These are phyloP conservation scores for Esox niger DNA, from an alignment of 2,113 vertebrate genomes.

Conservation along the genomic window DNA sequence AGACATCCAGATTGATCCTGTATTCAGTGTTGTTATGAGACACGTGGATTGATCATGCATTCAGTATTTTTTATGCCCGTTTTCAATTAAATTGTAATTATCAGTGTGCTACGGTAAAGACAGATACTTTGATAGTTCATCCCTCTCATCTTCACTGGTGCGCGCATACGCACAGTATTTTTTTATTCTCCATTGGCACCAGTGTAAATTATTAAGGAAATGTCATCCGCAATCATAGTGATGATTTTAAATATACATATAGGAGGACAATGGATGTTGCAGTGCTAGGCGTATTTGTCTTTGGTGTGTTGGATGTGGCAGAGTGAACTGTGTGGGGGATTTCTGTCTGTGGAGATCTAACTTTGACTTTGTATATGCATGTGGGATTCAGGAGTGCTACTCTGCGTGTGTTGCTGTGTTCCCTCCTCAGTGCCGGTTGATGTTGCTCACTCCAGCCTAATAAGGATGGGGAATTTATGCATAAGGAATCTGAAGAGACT, in stretches of 20 bases:
- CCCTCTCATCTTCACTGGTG: too few species aligned
- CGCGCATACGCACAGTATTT: background rate
- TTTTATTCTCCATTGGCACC: background rate
- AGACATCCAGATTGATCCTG: too few species aligned
- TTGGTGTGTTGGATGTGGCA: conserved; percentile 1
- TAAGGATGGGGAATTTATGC: background rate
- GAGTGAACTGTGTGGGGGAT: background rate
- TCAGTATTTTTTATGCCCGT: too few species aligned
- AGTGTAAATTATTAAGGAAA: conserved; percentile 37
- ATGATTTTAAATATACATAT: conserved; percentile 26
- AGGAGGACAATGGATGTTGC: conserved; percentile 10
- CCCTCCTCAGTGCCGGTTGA: background rate
- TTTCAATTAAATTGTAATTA: too few species aligned
- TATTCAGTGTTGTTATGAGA: too few species aligned
- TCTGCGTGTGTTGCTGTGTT: background rate
- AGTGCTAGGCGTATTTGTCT: conserved; percentile 10
- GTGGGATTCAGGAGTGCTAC: background rate
- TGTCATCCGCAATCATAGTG: conserved; percentile 26
- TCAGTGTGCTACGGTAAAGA: too few species aligned
- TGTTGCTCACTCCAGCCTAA: background rate
- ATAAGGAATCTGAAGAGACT: background rate
- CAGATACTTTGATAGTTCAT: too few species aligned
- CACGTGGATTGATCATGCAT: too few species aligned
- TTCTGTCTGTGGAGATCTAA: background rate
- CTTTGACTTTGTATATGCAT: background rate